These are phyloP conservation scores for Pollenia griseotomentosa DNA, from an alignment of 2,888 invertebrate species.

Conservation along the genomic window DNA sequence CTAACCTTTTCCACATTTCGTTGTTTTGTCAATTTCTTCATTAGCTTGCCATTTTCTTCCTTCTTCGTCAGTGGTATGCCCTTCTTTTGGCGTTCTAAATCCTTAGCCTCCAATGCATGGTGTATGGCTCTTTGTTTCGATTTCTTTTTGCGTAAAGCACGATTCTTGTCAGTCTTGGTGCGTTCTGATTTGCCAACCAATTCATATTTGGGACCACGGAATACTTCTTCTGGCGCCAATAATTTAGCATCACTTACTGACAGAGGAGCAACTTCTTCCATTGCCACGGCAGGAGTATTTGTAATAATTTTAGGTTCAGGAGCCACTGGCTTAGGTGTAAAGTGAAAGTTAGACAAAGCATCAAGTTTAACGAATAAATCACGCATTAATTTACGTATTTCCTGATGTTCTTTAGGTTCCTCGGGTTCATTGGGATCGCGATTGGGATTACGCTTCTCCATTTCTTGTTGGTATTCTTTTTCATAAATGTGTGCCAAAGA, in stretches of 20 bases:
- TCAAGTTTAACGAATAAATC: slow-evolving; percentile 93
- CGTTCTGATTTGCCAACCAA: slow-evolving; percentile 90
- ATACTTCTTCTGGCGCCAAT: slow-evolving; percentile 96
- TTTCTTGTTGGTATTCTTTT: slow-evolving; percentile 90
- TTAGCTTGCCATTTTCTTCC: slow-evolving; percentile 85
- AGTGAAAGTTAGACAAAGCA: slow-evolving; percentile 96
- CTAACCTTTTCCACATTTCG: slow-evolving; percentile 87
- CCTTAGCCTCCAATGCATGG: slow-evolving; percentile 84
- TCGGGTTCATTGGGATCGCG: slow-evolving; percentile 85
- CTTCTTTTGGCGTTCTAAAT: slow-evolving; percentile 84
- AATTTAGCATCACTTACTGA: slow-evolving; percentile 93
- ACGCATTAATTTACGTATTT: slow-evolving; percentile 90
- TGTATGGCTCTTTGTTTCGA: slow-evolving; percentile 87
- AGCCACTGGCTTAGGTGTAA: slow-evolving; percentile 93
- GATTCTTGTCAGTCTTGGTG: slow-evolving; percentile 93
- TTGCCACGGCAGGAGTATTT: slow-evolving; percentile 94
- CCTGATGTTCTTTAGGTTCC: slow-evolving; percentile 91
- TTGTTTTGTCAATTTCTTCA: slow-evolving; percentile 88
- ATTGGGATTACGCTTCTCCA: slow-evolving; percentile 84
- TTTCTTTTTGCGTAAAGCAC: slow-evolving; percentile 95
- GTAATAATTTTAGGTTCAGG: slow-evolving; percentile 96
- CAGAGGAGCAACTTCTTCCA: slow-evolving; percentile 98
- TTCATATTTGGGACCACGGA: slow-evolving; percentile 86
- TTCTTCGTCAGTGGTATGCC: slow-evolving; percentile 86
- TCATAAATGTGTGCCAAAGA: slow-evolving; percentile 98